Percentiles rank a stretch among this genome's conserved stretches.
Conservation (phyloP, 2,888 invertebrate species). For the Dioctria linearis region DNA sequence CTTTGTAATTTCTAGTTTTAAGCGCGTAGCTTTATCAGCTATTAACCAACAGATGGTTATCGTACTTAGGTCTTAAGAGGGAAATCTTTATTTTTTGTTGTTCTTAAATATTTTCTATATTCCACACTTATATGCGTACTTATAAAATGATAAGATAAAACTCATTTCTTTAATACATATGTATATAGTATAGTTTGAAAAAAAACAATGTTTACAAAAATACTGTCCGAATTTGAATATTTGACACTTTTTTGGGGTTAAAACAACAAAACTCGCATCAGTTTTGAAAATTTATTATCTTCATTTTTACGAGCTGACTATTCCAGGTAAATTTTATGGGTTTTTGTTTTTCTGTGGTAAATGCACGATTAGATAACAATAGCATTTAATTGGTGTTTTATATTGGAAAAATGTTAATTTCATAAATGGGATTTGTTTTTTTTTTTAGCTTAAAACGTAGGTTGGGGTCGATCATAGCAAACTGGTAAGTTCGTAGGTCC, state of each 20-base stretch:
- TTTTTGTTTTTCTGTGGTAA: no score
- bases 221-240: constrained; percentile 35
- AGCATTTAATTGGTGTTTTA: no score
- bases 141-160: constrained; percentile 6
- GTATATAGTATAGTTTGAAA: neutral
- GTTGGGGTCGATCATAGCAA: no score
- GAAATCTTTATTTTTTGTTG: neutral
- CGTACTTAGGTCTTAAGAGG: constrained; percentile 32
- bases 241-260: constrained; percentile 31
- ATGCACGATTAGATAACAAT: no score
- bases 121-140: neutral
- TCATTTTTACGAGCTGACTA: constrained; percentile 6
- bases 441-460: no score
- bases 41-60: constrained; percentile 23
- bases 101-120: no score
- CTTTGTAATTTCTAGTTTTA: no score
- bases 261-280: constrained; percentile 29
- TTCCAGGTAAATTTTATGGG: no score
- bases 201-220: constrained; percentile 3
- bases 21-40: constrained; percentile 16
- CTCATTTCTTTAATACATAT: constrained; percentile 9
- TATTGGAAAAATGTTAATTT: no score
- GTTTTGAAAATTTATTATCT: constrained; percentile 28
- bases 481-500: no score
- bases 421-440: no score